A percentile compares a stretch with the other conserved stretches of the same genome.
These are phyloP conservation scores for Montipora foliosa DNA, from an alignment of 64 coral and sea anemone species.

Conservation along the genomic window DNA sequence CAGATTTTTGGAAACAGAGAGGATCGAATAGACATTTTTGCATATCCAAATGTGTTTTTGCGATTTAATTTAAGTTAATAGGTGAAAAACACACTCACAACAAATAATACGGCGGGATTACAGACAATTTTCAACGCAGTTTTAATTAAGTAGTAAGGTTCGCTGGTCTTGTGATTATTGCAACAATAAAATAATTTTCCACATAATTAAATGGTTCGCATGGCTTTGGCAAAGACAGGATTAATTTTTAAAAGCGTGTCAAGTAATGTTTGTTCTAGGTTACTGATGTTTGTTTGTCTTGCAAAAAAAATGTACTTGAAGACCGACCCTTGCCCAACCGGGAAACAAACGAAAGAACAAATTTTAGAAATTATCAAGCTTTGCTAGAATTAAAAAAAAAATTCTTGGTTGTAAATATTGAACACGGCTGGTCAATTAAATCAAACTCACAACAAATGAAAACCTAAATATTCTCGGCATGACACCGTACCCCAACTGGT, in stretches of 20 bases:
- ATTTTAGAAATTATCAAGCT: not conserved
- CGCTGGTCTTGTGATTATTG: not conserved
- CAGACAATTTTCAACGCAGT: not conserved
- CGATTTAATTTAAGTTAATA: too few species aligned
- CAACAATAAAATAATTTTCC: constrained; percentile 15
- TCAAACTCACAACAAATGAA: not conserved
- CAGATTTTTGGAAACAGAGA: not conserved
- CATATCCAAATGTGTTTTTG: not conserved
- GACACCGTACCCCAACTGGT: not conserved
- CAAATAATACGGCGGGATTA: not conserved
- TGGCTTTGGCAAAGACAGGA: not conserved
- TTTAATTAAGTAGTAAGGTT: not conserved
- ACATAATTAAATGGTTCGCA: not conserved
- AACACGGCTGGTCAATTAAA: not conserved
- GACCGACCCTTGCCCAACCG: not conserved
- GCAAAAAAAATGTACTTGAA: not conserved
- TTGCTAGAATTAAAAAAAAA: not conserved
- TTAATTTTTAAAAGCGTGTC: not conserved
- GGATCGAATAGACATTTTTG: not conserved
- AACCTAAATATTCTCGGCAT: constrained; percentile 2
- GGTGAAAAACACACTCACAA: not conserved
- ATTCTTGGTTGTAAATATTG: too few species aligned
- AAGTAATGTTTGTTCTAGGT: not conserved
- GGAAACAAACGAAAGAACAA: not conserved
- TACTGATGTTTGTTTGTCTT: not conserved